Evolutionary conservation across 2,113 vertebrate species (phyloP).

Genomic region (Phaethon lepturus): DNA sequence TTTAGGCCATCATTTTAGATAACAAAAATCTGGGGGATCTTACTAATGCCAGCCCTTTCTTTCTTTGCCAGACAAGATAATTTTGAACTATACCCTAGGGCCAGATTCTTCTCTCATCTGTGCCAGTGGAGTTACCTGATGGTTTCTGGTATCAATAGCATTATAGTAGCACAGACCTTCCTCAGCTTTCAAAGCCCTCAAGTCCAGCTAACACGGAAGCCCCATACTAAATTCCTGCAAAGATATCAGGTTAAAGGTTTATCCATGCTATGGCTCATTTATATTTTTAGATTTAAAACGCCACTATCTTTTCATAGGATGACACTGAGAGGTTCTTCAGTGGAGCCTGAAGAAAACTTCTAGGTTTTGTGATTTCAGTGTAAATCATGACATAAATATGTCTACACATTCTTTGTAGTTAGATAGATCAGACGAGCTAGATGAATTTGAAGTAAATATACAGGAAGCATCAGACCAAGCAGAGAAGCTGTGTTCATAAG

Average conservation of each 20-base stretch:
- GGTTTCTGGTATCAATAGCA: not conserved
- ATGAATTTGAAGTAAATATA: conserved; percentile 37
- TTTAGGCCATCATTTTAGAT: not conserved
- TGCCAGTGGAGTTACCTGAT: not conserved
- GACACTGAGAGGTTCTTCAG: not conserved
- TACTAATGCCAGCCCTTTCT: not conserved
- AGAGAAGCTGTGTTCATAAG: conserved; percentile 19
- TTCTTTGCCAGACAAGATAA: not conserved
- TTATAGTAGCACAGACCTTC: not conserved
- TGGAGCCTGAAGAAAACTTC: conserved; percentile 6
- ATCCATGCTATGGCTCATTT: not conserved
- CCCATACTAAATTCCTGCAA: not conserved
- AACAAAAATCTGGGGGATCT: not conserved
- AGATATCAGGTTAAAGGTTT: not conserved
- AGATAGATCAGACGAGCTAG: not conserved
- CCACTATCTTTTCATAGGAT: not conserved
- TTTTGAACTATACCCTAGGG: not conserved
- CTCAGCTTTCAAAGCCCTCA: not conserved
- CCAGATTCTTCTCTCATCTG: not conserved
- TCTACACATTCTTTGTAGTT: not conserved
- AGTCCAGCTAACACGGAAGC: not conserved
- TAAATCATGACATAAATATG: conserved; percentile 50
- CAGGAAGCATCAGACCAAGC: conserved; percentile 26
- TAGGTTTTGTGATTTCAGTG: not conserved
- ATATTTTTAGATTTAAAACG: conserved; percentile 25